Base-by-base conservation (phyloP, 2,888 invertebrate species). In the Eretmocerus hayati region DNA sequence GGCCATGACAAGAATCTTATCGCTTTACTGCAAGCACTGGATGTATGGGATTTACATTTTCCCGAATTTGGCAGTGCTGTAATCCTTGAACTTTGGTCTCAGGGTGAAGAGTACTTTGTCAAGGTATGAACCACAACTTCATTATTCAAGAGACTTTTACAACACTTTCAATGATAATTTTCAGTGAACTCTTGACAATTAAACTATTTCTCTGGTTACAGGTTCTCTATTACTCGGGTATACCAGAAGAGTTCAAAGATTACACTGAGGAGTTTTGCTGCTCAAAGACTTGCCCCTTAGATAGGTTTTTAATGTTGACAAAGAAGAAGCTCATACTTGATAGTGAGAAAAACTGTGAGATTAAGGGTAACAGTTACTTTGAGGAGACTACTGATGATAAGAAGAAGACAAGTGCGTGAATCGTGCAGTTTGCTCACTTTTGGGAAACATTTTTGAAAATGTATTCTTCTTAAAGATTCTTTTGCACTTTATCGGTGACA, bases 261-360 rank as follows among this genome's bases (percentile, higher is more conserved):
- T 62, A 80, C n/a, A 66, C n/a, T 15, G 18, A 64, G 0, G 65
- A 81, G 33, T 67, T 70, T 1, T 75, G 74, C 2, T 81, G 80
- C 56, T 71, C 71, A 2, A 49, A 59, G 4, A 60, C 75, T 13
- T 81, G 81, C 58, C 75, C 77, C 37, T 72, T 77, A 49, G 72
- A 75, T 15, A 69, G 67, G 30, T 79, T 80, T 57, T 57, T 72
- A 5, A 55, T 56, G 5, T 62, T 79, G 11, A 73, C 75, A 8
- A 72, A 72, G 59, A 69, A 73, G 47, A 72, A 74, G 33, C 69
- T 74, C 46, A 71, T 75, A 21, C 63, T 71, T 35, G 67, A 76
- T 48, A 74, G 74, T 55, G 71, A 71, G 42, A 11, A 46, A 13
- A 37, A 43, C 13, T 44, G 50, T 35, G 19, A 48, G 16, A 58